phyloP scores from a whole-genome alignment of 2,113 vertebrate species.

The Lophochroa leadbeateri region DNA sequence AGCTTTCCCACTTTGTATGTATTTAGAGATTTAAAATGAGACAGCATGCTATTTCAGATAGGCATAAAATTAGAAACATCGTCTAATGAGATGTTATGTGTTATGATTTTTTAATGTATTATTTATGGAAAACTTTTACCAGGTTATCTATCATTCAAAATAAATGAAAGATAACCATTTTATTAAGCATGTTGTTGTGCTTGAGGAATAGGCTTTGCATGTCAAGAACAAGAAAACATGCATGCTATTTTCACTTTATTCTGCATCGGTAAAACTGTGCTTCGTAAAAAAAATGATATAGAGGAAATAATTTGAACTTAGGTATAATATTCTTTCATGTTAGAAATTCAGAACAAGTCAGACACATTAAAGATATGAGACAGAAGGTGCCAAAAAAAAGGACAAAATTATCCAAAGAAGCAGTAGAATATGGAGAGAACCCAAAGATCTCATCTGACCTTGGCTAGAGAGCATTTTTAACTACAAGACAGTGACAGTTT shows the following conservation, averaged over 20 bases:
- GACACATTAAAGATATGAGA: not conserved
- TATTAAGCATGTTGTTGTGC: not conserved
- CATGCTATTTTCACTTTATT: slow-evolving; percentile 24
- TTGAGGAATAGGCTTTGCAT: not conserved
- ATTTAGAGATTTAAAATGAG: slow-evolving; percentile 35
- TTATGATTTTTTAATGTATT: slow-evolving; percentile 50
- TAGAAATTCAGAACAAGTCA: slow-evolving; percentile 7
- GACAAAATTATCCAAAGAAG: not conserved
- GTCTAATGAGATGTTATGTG: slow-evolving; percentile 29
- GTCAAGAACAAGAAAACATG: slow-evolving; percentile 5
- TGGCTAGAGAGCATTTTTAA: not conserved
- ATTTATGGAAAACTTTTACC: slow-evolving; percentile 32
- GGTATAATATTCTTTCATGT: not conserved
- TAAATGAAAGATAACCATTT: slow-evolving; percentile 39
- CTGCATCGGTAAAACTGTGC: not conserved
- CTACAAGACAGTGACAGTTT: not conserved
- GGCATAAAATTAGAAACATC: slow-evolving; percentile 30
- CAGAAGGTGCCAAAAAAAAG: not conserved
- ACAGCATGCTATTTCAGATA: slow-evolving; percentile 13
- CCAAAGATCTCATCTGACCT: not conserved
- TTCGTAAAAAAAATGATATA: not conserved
- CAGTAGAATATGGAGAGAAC: not conserved
- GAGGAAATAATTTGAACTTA: slow-evolving; percentile 8
- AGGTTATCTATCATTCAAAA: slow-evolving; percentile 41
- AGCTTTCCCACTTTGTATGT: not conserved